Evolutionary conservation across 2,797 vertebrate species (phyloP).

Genomic region (Danio aesculapii): DNA sequence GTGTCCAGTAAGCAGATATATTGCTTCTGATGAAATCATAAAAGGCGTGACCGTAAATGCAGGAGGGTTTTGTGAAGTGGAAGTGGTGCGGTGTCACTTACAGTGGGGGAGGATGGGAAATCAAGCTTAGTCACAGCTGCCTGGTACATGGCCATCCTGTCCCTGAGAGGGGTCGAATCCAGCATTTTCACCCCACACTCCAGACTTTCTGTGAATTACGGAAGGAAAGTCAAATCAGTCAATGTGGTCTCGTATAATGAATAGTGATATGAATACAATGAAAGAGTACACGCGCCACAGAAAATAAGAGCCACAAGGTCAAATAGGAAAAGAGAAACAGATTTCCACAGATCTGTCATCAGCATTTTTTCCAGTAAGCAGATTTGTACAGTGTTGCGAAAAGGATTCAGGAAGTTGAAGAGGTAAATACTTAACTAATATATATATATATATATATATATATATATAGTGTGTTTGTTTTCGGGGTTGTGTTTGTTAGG

Average conservation of each 20-base stretch:
- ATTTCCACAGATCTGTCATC: slow-evolving; percentile 41
- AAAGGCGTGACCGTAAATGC: background rate
- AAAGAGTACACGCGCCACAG: background rate
- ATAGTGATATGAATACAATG: slow-evolving; percentile 41
- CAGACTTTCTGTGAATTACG: slow-evolving; percentile 57
- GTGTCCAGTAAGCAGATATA: background rate
- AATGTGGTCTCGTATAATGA: background rate
- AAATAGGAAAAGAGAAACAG: slow-evolving; percentile 28
- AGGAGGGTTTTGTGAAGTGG: background rate
- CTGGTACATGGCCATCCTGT: slow-evolving; percentile 94
- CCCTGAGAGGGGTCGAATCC: slow-evolving; percentile 88
- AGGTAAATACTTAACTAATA: no score
- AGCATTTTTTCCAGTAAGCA: slow-evolving; percentile 33
- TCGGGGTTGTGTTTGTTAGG: no score
- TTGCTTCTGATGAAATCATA: slow-evolving; percentile 16
- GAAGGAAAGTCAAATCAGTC: background rate
- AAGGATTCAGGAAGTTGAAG: slow-evolving; percentile 30
- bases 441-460: no score
- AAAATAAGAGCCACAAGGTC: slow-evolving; percentile 31
- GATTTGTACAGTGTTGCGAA: slow-evolving; percentile 4
- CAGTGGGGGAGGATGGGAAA: slow-evolving; percentile 66
- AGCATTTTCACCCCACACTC: slow-evolving; percentile 75
- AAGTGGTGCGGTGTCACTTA: slow-evolving; percentile 63
- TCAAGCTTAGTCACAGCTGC: slow-evolving; percentile 91
- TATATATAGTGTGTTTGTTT: no score